Evolutionary conservation across 2,888 invertebrate species (phyloP).

Genomic region (Rotaria sp.): DNA sequence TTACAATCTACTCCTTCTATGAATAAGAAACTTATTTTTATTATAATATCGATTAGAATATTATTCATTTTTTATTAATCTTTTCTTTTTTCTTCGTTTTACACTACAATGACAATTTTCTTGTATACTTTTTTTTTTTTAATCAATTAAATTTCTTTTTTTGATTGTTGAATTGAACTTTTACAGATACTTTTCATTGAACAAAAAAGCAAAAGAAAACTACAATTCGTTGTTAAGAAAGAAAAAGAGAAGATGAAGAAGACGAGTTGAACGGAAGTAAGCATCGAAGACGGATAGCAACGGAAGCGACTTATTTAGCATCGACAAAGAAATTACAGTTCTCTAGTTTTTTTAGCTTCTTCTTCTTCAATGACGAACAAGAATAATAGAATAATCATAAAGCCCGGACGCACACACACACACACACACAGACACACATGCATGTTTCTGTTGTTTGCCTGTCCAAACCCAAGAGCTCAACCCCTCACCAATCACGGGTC

Average conservation of each 20-base stretch:
- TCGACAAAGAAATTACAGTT: conserved; percentile 22
- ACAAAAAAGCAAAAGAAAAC: neutral
- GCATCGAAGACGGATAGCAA: conserved; percentile 6
- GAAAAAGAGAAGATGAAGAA: neutral
- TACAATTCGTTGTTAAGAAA: neutral
- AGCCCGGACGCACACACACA: conserved; percentile 14
- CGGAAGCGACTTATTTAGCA: conserved; percentile 22
- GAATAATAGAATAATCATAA: conserved; percentile 22
- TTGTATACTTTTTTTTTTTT: too few species aligned
- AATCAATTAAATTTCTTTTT: too few species aligned
- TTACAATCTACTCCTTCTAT: neutral
- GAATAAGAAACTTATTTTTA: neutral
- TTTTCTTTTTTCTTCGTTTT: neutral
- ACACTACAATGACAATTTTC: too few species aligned
- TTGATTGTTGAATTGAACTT: neutral
- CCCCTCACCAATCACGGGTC: conserved; percentile 7
- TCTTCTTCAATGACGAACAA: conserved; percentile 16
- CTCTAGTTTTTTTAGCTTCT: conserved; percentile 5
- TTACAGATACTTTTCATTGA: neutral
- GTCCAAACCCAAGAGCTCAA: neutral
- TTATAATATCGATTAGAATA: too few species aligned
- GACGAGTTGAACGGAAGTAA: conserved; percentile 15
- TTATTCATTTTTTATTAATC: neutral
- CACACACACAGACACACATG: neutral
- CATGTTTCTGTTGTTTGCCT: conserved; percentile 3